Conservation (phyloP, 2,113 vertebrate genomes). For the Microcebus murinus region DNA sequence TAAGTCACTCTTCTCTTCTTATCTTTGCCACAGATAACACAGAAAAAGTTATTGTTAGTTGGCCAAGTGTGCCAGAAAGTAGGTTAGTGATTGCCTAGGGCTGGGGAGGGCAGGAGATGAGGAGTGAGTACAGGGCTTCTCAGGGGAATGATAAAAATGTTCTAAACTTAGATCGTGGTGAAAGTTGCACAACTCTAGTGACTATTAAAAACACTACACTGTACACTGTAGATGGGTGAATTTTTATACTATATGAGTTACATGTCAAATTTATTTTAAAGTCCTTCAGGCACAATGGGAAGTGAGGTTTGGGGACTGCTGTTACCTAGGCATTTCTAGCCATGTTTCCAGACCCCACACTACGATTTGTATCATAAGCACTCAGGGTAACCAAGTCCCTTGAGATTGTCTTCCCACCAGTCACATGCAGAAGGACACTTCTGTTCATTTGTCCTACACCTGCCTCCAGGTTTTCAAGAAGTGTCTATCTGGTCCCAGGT, state of each 20-base stretch:
- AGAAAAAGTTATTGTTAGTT: not conserved
- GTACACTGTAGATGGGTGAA: not conserved
- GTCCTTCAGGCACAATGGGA: not conserved
- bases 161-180: constrained; percentile 30
- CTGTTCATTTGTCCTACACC: not conserved
- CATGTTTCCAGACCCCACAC: not conserved
- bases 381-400: not conserved
- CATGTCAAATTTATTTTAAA: not conserved
- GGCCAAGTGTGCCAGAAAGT: not conserved
- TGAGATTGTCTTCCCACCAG: not conserved
- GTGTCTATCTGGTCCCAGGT: not conserved
- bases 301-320: not conserved
- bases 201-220: constrained; percentile 42
- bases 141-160: constrained; percentile 23
- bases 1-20: not conserved
- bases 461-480: not conserved
- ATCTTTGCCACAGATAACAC: not conserved
- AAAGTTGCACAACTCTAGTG: not conserved
- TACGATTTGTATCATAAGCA: not conserved
- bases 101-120: not conserved
- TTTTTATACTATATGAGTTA: constrained; percentile 24
- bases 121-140: not conserved
- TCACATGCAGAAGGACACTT: not conserved
- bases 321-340: not conserved
- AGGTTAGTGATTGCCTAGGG: not conserved